Percentiles rank a stretch among this genome's conserved stretches.
Conservation (phyloP, 2,888 invertebrate genomes). For the Lordiphosa andalusiaca region DNA sequence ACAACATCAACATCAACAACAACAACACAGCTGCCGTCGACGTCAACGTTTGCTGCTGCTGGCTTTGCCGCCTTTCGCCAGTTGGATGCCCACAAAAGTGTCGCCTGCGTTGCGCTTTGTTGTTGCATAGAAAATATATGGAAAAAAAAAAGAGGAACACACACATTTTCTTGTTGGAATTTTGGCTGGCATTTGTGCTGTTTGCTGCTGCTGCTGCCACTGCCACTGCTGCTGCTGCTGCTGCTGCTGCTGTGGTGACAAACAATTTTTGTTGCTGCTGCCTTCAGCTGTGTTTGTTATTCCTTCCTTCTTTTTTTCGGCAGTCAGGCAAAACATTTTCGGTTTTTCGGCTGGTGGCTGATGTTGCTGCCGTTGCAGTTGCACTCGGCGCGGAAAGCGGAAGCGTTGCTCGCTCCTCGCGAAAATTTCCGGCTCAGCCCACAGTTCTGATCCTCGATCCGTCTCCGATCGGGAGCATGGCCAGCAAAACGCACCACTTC, state of each 20-base stretch:
- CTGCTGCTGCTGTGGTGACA: slow-evolving; percentile 32
- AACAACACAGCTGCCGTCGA: slow-evolving; percentile 32
- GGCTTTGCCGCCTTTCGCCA: slow-evolving; percentile 30
- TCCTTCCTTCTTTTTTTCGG: slow-evolving; percentile 49
- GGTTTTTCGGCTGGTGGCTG: slow-evolving; percentile 25
- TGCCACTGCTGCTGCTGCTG: slow-evolving; percentile 22
- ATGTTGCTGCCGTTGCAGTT: slow-evolving; percentile 65
- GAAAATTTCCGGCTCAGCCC: background rate
- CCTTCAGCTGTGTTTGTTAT: slow-evolving; percentile 28
- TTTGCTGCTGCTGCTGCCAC: slow-evolving; percentile 25
- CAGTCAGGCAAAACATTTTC: slow-evolving; percentile 66
- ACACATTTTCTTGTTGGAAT: slow-evolving; percentile 15
- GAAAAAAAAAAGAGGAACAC: slow-evolving; percentile 1
- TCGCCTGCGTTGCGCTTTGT: slow-evolving; percentile 42
- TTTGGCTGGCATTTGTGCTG: slow-evolving; percentile 19
- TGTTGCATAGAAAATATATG: slow-evolving; percentile 14
- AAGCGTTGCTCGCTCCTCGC: slow-evolving; percentile 55
- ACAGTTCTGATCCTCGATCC: slow-evolving; percentile 5
- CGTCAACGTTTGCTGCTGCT: slow-evolving; percentile 24
- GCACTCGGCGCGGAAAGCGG: slow-evolving; percentile 70
- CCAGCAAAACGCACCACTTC: slow-evolving; percentile 20
- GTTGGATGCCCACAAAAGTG: slow-evolving; percentile 41
- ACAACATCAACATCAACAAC: slow-evolving; percentile 23
- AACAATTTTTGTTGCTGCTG: slow-evolving; percentile 38
- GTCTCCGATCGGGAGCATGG: slow-evolving; percentile 18